These are phyloP conservation scores for Neogobius melanostomus DNA, from an alignment of 2,113 vertebrate species.

Conservation along the genomic window DNA sequence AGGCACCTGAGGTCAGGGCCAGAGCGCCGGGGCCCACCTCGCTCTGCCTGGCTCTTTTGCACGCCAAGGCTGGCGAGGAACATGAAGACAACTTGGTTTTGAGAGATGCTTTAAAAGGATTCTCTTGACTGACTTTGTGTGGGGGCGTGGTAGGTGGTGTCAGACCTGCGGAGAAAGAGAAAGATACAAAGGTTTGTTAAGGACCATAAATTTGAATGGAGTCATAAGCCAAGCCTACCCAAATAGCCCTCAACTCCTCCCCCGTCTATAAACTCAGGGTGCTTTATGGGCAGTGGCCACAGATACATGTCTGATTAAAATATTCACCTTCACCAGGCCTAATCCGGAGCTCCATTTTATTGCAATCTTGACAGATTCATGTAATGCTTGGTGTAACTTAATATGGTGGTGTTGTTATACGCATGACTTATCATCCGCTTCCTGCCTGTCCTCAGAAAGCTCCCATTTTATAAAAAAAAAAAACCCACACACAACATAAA, in stretches of 20 bases:
- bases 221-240: conserved; percentile 55
- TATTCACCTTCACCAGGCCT: conserved; percentile 73
- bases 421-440: conserved; percentile 58
- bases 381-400: conserved; percentile 76
- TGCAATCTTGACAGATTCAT: conserved; percentile 79
- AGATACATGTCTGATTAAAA: conserved; percentile 76
- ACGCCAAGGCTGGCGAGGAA: conserved; percentile 86
- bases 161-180: conserved; percentile 82
- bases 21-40: conserved; percentile 81
- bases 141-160: conserved; percentile 99
- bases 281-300: conserved; percentile 69
- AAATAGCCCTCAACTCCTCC: conserved; percentile 25
- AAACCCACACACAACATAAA: conserved; percentile 25
- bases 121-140: conserved; percentile 99
- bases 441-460: conserved; percentile 69
- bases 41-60: conserved; percentile 89
- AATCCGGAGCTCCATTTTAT: conserved; percentile 76
- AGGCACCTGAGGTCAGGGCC: conserved; percentile 67
- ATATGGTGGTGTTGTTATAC: conserved; percentile 63
- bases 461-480: conserved; percentile 37
- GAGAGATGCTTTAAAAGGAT: conserved; percentile 95
- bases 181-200: conserved; percentile 44
- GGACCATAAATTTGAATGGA: conserved; percentile 50
- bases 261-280: conserved; percentile 58
- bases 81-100: conserved; percentile 96